These are phyloP conservation scores for Camponotus pennsylvanicus DNA, from an alignment of 1,140 invertebrate species.

Conservation along the genomic window DNA sequence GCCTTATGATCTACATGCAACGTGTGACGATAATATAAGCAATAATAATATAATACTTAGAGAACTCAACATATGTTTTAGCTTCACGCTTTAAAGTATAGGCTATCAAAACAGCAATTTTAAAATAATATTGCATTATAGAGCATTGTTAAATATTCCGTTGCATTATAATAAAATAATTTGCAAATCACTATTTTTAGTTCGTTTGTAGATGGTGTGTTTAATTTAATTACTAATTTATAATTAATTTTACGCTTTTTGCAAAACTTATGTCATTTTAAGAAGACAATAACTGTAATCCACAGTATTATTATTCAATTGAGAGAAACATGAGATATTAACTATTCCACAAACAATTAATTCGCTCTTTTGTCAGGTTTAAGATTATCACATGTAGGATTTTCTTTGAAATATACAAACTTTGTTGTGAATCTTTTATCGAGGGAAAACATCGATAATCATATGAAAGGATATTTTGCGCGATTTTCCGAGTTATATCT, in stretches of 20 bases:
- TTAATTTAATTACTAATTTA: neutral
- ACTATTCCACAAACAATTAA: neutral
- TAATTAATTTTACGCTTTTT: neutral
- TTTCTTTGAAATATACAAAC: conserved; percentile 27
- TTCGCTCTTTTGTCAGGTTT: neutral
- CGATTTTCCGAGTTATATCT: conserved; percentile 53
- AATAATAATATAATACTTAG: conserved; percentile 66
- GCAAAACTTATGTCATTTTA: conserved; percentile 8
- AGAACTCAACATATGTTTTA: conserved; percentile 56
- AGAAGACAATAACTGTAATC: neutral
- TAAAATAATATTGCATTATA: conserved; percentile 38
- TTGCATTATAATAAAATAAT: neutral
- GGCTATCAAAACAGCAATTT: conserved; percentile 32
- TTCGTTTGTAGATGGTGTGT: neutral
- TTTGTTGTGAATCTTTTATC: conserved; percentile 4
- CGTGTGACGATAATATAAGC: conserved; percentile 55
- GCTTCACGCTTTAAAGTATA: conserved; percentile 50
- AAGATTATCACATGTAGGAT: conserved; percentile 46
- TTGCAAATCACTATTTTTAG: neutral
- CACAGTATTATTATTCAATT: conserved; percentile 28
- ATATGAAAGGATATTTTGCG: conserved; percentile 51
- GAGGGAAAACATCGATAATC: conserved; percentile 24
- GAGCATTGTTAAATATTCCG: conserved; percentile 25
- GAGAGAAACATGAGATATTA: neutral
- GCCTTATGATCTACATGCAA: conserved; percentile 64